These are phyloP conservation scores for Mus musculus DNA, from an alignment of 2,113 vertebrate species.

Conservation along the genomic window DNA sequence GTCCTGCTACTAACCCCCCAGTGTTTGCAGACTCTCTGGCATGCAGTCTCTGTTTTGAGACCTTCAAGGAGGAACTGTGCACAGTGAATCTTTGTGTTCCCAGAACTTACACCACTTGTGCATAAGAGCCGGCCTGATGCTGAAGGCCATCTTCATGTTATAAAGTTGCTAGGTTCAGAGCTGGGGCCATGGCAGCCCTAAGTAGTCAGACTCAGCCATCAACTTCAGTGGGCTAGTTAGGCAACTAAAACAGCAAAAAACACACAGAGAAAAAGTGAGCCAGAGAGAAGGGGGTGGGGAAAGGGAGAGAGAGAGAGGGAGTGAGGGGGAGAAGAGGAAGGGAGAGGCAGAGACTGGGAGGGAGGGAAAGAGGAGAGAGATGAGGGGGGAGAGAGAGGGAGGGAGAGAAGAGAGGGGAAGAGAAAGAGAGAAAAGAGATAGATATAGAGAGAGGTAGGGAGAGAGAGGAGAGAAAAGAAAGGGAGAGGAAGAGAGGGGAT, in stretches of 20 bases:
- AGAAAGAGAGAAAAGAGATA: background rate
- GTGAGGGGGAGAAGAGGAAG: background rate
- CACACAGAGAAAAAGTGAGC: background rate
- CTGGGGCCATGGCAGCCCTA: background rate
- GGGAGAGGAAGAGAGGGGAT: too few relatives aligned
- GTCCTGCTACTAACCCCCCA: background rate
- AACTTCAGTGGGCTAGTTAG: background rate
- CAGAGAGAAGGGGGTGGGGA: too few relatives aligned
- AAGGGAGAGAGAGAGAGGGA: background rate
- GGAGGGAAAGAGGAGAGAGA: background rate
- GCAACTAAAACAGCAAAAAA: background rate
- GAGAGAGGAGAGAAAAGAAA: background rate
- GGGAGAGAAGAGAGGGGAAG: background rate
- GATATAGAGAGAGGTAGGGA: background rate
- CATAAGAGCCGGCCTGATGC: background rate
- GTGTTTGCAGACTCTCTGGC: background rate
- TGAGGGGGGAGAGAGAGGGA: background rate
- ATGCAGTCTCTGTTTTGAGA: background rate
- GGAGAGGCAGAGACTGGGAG: background rate
- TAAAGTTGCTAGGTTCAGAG: background rate
- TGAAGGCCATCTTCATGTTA: background rate
- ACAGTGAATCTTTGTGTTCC: background rate
- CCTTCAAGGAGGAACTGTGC: background rate
- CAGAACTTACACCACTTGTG: background rate
- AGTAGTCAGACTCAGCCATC: background rate